Evolutionary conservation across 2,113 vertebrate genomes (phyloP), one percentile per base, ranked within the genome.

Genomic region (Sialia sialis): DNA sequence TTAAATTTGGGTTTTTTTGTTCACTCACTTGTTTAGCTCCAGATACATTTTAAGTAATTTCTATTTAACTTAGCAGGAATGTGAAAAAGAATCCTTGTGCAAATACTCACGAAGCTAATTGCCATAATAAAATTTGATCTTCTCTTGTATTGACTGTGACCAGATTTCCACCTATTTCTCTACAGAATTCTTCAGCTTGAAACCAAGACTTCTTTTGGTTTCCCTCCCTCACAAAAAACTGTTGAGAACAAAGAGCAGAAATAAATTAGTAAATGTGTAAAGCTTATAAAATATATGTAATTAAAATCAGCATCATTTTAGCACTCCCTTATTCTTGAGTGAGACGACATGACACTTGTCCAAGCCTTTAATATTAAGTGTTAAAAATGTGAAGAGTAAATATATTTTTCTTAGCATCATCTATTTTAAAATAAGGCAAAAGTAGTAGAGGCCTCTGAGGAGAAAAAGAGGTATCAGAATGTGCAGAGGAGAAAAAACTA

Each of bases 181-280:
- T 97, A 91, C 99, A 99, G 92, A 98, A 99, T 66, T 98, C 97
- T 55, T 79, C 97, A 9, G 99, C 98, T 75, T 99, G 98, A 70
- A 97, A 95, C 99, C 99, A 99, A 21, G 98, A 98, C 94, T 98
- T 99, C 94, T 97, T 99, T 7, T 95, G 30, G 5, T 94, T 82
- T 83, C 96, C 92, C n/a, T 95, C 91, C 89, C 94, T 92, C 34
- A 63, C 62, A 93, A 95, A 98, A 66, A 97, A 93, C 97, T 98
- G 64, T 90, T 62, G 21, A 66, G 30, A 73, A 76, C 29, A 87
- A 83, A 67, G 85, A 54, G 10, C 21, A 68, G 85, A 68, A 83
- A 52, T 30, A 83, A 63, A 29, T 59, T 56, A 18, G 16, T 54
- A 43, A 38, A 41, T 56, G 8, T 44, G 4, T 11, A 20, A 60